Base-by-base conservation (phyloP, 2,888 invertebrate genomes). In the Kuschelorhynchus macadamiae region DNA sequence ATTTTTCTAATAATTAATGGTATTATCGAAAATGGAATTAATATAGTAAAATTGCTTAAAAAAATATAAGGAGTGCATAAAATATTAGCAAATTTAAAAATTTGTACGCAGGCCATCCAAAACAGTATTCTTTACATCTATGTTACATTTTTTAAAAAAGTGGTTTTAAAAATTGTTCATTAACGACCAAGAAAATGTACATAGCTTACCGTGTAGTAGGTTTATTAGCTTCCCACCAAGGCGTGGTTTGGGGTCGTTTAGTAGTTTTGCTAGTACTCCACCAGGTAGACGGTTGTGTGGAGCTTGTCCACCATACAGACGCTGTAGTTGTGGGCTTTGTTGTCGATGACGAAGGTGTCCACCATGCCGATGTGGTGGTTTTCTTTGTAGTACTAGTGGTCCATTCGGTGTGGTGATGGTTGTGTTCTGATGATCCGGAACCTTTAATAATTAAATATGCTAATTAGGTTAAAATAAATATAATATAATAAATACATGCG, bases 341-440 rank as follows among this genome's bases (percentile, higher is more conserved):
- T 8, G 61, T 17, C 9, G 56, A n/a, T 0, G 42, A 32, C 0
- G 50, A 50, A 5, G 50, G 25, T 16, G 32, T 50, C 30, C 50
- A 71, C 78, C 79, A 78, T 52, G 78, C 25, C 76, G 75, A 82
- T 75, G 85, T 74, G 4, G 78, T 75, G 0, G 78, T 76, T 14
- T 16, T 74, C 70, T 74, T 70, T 20, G 75, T 79, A 0, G 79
- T 75, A 33, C 79, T 72, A 0, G 80, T 72, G n/a, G 79, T 75
- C 59, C 79, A 75, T 39, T 70, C 69, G 16, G 50, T 62, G 41
- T 72, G 63, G 21, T 74, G 66, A 47, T 71, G 64, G 41, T 52
- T 59, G 16, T 69, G 66, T 33, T 66, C 66, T 0, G 65, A 57
- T 25, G 61, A 21, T 33, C 41, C 59, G 3, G 68, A 32, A 25